Percentiles rank a stretch among this genome's conserved stretches.
These are phyloP conservation scores for Nestor notabilis DNA, from an alignment of 2,113 vertebrate genomes.

Conservation along the genomic window DNA sequence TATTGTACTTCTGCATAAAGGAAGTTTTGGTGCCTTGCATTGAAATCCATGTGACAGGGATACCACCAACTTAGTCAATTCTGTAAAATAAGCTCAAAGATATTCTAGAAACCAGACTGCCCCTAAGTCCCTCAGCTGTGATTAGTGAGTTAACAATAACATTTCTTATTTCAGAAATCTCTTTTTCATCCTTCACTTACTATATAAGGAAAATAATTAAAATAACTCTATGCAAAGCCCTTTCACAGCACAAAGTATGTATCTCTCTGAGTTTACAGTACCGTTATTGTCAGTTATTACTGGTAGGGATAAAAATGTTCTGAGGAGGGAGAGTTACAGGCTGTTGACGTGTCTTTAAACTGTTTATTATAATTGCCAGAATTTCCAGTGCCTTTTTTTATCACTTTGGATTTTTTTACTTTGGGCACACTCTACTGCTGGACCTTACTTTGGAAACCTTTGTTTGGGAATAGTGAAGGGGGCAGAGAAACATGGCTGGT, in stretches of 20 bases:
- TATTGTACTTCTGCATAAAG: not conserved
- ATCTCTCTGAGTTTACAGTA: conserved; percentile 11
- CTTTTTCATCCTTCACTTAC: conserved; percentile 28
- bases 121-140: conserved; percentile 18
- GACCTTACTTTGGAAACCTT: not conserved
- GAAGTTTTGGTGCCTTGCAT: conserved; percentile 1
- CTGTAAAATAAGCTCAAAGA: conserved; percentile 27
- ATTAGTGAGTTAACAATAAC: conserved; percentile 62
- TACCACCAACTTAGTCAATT: conserved; percentile 39
- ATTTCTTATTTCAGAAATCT: conserved; percentile 50
- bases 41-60: conserved; percentile 26
- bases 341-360: conserved; percentile 16
- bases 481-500: not conserved
- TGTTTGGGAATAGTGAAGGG: not conserved
- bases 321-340: not conserved
- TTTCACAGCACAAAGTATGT: conserved; percentile 23
- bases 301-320: conserved; percentile 6
- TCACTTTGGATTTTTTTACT: not conserved
- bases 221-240: conserved; percentile 27
- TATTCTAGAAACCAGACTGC: conserved; percentile 38
- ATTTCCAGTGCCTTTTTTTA: not conserved
- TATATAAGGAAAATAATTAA: conserved; percentile 57
- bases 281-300: not conserved
- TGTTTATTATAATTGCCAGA: not conserved
- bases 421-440: not conserved